Percentiles rank a stretch among this genome's conserved stretches.
phyloP scores from a whole-genome alignment of 2,888 invertebrate species.

The Smittia aterrima region DNA sequence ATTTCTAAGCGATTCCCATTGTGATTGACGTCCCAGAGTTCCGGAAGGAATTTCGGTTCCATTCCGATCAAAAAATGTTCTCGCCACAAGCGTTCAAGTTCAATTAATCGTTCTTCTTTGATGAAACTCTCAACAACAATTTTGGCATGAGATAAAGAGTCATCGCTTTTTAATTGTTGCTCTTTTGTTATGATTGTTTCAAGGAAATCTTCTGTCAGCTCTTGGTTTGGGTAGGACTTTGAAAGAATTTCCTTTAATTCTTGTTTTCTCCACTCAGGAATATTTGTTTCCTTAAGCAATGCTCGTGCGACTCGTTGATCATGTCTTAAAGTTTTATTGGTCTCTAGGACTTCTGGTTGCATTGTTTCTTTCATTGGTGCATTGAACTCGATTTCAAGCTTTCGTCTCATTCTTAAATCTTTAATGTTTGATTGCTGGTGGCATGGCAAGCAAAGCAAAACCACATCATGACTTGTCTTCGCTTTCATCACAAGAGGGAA shows the following conservation, averaged over 20 bases:
- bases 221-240: conserved; percentile 54
- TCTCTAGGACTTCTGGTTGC: conserved; percentile 51
- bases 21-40: conserved; percentile 73
- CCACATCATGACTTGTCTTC: conserved; percentile 76
- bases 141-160: conserved; percentile 58
- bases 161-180: conserved; percentile 43
- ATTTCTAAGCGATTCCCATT: conserved; percentile 63
- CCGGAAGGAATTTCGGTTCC: conserved; percentile 69
- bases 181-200: conserved; percentile 48
- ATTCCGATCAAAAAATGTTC: conserved; percentile 71
- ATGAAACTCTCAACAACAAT: conserved; percentile 62
- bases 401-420: conserved; percentile 61
- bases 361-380: conserved; percentile 60
- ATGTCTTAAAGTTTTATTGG: conserved; percentile 52
- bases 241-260: conserved; percentile 52
- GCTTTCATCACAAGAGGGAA: conserved; percentile 75
- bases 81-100: conserved; percentile 72
- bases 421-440: conserved; percentile 67
- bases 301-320: conserved; percentile 63
- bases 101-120: conserved; percentile 58
- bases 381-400: conserved; percentile 60
- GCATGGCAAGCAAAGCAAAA: conserved; percentile 69
- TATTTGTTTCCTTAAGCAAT: conserved; percentile 53
- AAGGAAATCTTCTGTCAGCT: conserved; percentile 57
- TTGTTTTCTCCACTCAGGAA: conserved; percentile 57